These are phyloP conservation scores for Chymomyza procnemis DNA, from an alignment of 2,888 invertebrate genomes.

Conservation along the genomic window DNA sequence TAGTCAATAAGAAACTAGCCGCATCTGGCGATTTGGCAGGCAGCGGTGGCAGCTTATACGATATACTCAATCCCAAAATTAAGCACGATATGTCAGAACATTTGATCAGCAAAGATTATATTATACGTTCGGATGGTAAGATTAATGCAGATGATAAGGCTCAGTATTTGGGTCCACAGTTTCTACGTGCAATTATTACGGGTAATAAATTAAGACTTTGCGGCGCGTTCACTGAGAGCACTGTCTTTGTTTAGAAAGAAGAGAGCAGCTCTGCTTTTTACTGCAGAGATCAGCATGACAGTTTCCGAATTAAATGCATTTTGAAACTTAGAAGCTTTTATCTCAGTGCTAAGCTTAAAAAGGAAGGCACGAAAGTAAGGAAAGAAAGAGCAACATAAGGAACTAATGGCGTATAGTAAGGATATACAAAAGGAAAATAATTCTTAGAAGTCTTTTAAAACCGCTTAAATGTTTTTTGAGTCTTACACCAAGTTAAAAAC, in stretches of 20 bases:
- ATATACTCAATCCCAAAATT: constrained; percentile 53
- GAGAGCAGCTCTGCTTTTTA: no score
- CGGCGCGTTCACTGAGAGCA: constrained; percentile 89
- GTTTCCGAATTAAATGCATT: background rate
- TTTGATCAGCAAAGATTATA: constrained; percentile 79
- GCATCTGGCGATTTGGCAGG: constrained; percentile 25
- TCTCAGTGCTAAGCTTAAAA: no score
- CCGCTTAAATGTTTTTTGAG: no score
- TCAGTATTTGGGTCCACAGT: constrained; percentile 75
- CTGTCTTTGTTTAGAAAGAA: constrained; percentile 80
- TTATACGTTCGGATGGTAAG: constrained; percentile 79
- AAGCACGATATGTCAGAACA: constrained; percentile 51
- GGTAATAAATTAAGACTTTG: constrained; percentile 84
- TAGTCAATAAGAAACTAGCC: constrained; percentile 44
- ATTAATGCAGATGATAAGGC: constrained; percentile 46
- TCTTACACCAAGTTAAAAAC: no score
- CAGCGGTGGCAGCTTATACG: constrained; percentile 26
- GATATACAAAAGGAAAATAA: no score
- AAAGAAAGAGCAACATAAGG: no score
- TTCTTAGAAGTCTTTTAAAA: no score
- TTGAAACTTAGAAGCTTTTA: background rate
- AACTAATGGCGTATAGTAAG: no score
- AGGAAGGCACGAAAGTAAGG: no score
- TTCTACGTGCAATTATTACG: constrained; percentile 82
- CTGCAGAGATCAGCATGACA: background rate